These are phyloP conservation scores for Pedicia rivosa DNA, from an alignment of 2,888 invertebrate genomes.

Conservation along the genomic window DNA sequence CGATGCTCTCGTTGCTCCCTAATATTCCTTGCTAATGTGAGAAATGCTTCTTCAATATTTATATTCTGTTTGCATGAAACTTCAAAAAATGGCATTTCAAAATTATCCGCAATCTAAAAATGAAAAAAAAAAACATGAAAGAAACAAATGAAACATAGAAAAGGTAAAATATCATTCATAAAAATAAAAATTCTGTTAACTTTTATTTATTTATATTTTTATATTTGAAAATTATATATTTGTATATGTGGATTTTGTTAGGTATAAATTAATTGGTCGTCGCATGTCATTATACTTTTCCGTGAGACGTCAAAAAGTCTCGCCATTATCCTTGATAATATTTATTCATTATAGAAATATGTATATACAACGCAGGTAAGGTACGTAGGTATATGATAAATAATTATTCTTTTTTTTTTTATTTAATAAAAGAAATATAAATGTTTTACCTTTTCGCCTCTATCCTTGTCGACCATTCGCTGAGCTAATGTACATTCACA, in stretches of 20 bases:
- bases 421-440: not conserved
- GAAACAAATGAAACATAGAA: too few species aligned
- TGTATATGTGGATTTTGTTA: not conserved
- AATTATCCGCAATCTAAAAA: constrained; percentile 66
- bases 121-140: constrained; percentile 1
- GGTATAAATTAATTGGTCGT: not conserved
- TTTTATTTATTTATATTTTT: not conserved
- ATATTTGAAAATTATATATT: not conserved
- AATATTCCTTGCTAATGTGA: constrained; percentile 66
- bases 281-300: not conserved
- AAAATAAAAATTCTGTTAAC: not conserved
- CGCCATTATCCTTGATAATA: not conserved
- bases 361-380: not conserved
- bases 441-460: constrained; percentile 66
- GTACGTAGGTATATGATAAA: not conserved
- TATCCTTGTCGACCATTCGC: constrained; percentile 59
- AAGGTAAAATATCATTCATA: too few species aligned
- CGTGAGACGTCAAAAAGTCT: not conserved
- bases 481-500: constrained; percentile 59
- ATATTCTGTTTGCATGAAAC: constrained; percentile 77
- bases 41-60: constrained; percentile 69
- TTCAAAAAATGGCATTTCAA: constrained; percentile 78
- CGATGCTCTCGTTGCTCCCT: constrained; percentile 62
- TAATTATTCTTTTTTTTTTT: too few species aligned
- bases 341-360: not conserved